A percentile compares a stretch with the other conserved stretches of the same genome.
These are phyloP conservation scores for Eufriesea mexicana DNA, from an alignment of 1,140 invertebrate species.

Conservation along the genomic window DNA sequence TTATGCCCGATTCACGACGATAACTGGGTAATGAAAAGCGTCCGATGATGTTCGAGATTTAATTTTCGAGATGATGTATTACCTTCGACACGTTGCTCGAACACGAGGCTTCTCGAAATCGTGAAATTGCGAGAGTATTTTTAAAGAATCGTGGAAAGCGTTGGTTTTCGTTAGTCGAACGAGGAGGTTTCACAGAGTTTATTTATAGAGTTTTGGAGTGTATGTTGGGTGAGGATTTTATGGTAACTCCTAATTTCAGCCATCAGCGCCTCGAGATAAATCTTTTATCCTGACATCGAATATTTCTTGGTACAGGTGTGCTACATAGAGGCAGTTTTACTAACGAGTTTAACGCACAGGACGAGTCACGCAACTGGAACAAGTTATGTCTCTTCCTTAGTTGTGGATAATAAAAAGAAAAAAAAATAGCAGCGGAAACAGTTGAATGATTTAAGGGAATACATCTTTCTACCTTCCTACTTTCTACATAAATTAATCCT, in stretches of 20 bases:
- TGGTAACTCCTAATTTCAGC: neutral
- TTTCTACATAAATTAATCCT: conserved; percentile 33
- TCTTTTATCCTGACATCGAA: conserved; percentile 20
- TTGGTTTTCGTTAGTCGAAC: neutral
- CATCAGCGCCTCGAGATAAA: neutral
- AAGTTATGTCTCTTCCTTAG: conserved; percentile 15
- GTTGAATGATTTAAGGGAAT: conserved; percentile 28
- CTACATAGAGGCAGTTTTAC: conserved; percentile 13
- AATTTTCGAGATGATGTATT: no score
- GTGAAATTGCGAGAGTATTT: no score
- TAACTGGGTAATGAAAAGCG: neutral
- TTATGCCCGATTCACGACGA: neutral
- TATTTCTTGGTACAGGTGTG: conserved; percentile 26
- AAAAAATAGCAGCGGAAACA: conserved; percentile 4
- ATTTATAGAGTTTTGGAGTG: neutral
- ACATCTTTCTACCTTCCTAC: conserved; percentile 8
- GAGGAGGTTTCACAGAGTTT: no score
- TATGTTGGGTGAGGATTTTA: neutral
- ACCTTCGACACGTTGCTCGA: no score
- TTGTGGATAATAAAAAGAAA: neutral
- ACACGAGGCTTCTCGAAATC: no score
- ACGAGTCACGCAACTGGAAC: conserved; percentile 34
- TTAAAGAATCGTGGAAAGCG: no score
- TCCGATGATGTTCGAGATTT: no score
- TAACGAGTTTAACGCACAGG: conserved; percentile 30